Conservation (phyloP, 2,797 vertebrate species). For the Chrysocyon brachyurus region DNA sequence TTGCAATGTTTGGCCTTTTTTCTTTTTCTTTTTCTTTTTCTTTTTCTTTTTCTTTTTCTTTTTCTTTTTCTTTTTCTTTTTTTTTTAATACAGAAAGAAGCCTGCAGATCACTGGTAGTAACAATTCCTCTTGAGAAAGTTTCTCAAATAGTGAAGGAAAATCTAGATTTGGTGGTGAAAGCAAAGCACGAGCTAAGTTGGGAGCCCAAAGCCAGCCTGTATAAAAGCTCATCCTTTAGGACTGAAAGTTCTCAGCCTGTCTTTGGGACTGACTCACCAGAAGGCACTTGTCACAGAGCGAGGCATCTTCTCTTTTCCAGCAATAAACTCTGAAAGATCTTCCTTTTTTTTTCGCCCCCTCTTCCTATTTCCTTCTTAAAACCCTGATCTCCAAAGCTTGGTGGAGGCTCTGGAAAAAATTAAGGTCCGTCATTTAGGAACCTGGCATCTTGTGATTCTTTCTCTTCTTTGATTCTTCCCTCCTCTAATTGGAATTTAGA, state of each 20-base stretch:
- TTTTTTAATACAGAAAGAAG: neutral
- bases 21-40: too few species aligned
- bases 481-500: neutral
- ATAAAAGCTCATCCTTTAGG: neutral
- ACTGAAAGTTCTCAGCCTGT: neutral
- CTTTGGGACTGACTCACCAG: neutral
- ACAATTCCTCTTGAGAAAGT: neutral
- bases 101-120: neutral
- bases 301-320: neutral
- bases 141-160: neutral
- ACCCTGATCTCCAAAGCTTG: neutral
- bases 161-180: slow-evolving; percentile 32
- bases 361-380: neutral
- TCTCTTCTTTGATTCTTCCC: neutral
- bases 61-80: too few species aligned
- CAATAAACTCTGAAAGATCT: neutral
- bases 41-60: too few species aligned
- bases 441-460: neutral
- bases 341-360: neutral
- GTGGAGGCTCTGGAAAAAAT: neutral
- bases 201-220: neutral
- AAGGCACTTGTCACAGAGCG: neutral
- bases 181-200: neutral
- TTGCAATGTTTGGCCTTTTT: neutral
- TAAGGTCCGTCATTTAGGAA: slow-evolving; percentile 5